Evolutionary conservation across 2,113 vertebrate genomes (phyloP), one percentile per base, ranked within the genome.

Genomic region (Salvator merianae): DNA sequence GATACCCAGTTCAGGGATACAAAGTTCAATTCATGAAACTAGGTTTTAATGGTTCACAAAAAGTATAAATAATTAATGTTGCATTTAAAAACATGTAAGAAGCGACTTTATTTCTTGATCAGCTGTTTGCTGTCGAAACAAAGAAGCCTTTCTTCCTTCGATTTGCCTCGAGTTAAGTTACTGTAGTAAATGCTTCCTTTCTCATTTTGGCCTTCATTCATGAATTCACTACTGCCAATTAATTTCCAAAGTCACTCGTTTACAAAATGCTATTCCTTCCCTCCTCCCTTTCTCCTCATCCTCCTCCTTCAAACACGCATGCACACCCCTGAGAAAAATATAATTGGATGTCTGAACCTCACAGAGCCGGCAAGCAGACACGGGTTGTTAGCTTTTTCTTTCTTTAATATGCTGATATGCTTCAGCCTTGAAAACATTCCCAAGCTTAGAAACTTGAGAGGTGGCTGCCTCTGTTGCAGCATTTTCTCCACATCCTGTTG

Each of bases 291-390:
- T 93, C 71, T 72, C 30, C 28, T 63, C 55, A 0, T 76, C 43
- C 40, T 63, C 38, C 34, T 71, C 50, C 36, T 76, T 38, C 32
- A 32, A 66, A 43, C 34, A 3, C 8, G 28, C 62, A 30, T 30
- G 7, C 7, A 32, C 9, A n/a, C 36, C 38, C 13, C 36, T 91
- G 93, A 95, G 94, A 92, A 94, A 95, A 95, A 93, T 92, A 94
- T 94, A 96, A 95, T 92, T 95, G 94, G 95, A 95, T 95, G 94
- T 95, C 94, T 96, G 92, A 91, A 96, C 95, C 95, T 96, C 96
- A 95, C 93, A 95, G 96, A 93, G 92, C 93, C 95, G 95, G 95
- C 94, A 93, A 96, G 95, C 93, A 89, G 93, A 88, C 91, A 90
- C 20, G 38, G 92, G 85, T 94, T 95, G 93, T 95, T 95, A 95